Evolutionary conservation across 2,113 vertebrate genomes (phyloP).

Genomic region (Alaudala cheleensis): DNA sequence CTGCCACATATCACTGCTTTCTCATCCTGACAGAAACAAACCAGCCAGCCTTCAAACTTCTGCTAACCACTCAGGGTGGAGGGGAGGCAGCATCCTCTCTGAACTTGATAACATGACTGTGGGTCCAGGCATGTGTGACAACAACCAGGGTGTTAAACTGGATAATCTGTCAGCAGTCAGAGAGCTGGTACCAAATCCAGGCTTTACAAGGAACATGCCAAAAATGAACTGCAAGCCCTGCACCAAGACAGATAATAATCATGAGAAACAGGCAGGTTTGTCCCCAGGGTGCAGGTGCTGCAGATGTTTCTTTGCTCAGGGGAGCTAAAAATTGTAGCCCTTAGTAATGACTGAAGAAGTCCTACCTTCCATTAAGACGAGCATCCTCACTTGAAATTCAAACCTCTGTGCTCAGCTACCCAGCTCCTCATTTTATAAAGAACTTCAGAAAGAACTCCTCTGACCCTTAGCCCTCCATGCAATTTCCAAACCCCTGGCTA

Average conservation of each 20-base stretch:
- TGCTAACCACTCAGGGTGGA: not conserved
- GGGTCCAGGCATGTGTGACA: not conserved
- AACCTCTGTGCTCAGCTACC: not conserved
- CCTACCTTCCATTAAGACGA: not conserved
- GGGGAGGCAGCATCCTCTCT: not conserved
- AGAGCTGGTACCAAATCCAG: not conserved
- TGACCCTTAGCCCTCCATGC: not conserved
- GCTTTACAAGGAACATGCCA: not conserved
- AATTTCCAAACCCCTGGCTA: not conserved
- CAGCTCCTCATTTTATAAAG: not conserved
- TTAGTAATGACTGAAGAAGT: not conserved
- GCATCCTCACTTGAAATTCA: not conserved
- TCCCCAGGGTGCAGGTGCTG: not conserved
- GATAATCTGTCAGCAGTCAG: not conserved
- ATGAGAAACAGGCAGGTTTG: not conserved
- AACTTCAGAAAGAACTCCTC: not conserved
- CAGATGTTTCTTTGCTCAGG: not conserved
- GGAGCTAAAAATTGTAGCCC: not conserved
- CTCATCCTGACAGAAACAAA: conserved; percentile 8
- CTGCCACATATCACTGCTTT: not conserved
- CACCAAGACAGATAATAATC: not conserved
- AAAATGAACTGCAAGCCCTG: not conserved
- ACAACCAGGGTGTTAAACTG: not conserved
- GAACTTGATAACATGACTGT: not conserved
- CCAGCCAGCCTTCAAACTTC: conserved; percentile 22